Evolutionary conservation across 2,113 vertebrate species (phyloP).

Genomic region (Campylorhamphus procurvoides): DNA sequence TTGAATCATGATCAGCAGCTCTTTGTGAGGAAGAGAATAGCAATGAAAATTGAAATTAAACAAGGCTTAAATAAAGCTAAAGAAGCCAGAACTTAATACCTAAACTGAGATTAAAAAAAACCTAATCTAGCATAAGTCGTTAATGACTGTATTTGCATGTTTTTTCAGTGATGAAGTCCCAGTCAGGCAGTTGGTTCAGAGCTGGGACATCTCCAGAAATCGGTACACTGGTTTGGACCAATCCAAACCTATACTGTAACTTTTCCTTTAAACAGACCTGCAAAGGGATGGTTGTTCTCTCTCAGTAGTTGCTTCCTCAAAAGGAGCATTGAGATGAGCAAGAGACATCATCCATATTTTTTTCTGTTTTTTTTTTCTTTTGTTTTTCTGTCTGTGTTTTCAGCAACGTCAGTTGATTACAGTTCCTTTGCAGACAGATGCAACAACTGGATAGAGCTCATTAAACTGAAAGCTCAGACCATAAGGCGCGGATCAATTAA

Average conservation of each 20-base stretch:
- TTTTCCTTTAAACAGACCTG: constrained; percentile 47
- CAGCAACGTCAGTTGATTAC: constrained; percentile 99
- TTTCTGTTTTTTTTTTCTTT: constrained; percentile 70
- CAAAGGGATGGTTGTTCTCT: constrained; percentile 73
- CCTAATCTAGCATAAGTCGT: not conserved
- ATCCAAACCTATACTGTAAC: constrained; percentile 42
- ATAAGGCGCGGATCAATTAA: constrained; percentile 99
- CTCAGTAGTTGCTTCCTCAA: constrained; percentile 81
- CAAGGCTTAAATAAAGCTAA: not conserved
- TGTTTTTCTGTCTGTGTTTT: constrained; percentile 87
- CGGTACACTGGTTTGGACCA: constrained; percentile 45
- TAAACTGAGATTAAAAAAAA: not conserved
- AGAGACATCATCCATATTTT: constrained; percentile 86
- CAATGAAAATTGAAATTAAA: not conserved
- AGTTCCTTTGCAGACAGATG: constrained; percentile 99
- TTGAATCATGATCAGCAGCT: not conserved
- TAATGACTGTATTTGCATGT: constrained; percentile 48
- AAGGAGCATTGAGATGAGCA: constrained; percentile 75
- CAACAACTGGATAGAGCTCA: constrained; percentile 99
- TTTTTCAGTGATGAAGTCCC: constrained; percentile 58
- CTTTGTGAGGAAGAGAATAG: not conserved
- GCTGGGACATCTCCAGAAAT: constrained; percentile 30
- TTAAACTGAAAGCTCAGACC: constrained; percentile 99
- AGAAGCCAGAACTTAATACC: not conserved
- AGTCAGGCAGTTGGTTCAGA: constrained; percentile 41